A percentile compares a stretch with the other conserved stretches of the same genome.
These are phyloP conservation scores for Electrona antarctica DNA, from an alignment of 2,113 vertebrate species.

Conservation along the genomic window DNA sequence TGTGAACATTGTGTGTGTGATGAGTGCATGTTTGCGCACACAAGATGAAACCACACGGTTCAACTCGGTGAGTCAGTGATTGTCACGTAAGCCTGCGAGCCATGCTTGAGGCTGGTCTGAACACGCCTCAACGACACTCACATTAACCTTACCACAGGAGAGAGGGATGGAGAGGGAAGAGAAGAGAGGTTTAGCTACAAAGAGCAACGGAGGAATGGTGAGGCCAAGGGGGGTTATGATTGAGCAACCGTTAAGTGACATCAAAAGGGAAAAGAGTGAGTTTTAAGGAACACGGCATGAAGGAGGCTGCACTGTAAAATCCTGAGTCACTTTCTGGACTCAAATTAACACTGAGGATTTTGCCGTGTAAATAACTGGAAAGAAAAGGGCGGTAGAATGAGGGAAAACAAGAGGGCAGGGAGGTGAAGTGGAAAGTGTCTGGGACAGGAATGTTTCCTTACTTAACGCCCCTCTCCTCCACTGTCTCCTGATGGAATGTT, in stretches of 20 bases:
- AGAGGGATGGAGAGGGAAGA: conserved; percentile 11
- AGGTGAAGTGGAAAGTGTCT: conserved; percentile 63
- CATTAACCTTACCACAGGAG: conserved; percentile 6
- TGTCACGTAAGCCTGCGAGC: conserved; percentile 20
- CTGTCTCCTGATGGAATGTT: conserved; percentile 67
- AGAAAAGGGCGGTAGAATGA: background rate
- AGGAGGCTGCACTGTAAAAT: background rate
- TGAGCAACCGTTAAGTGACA: background rate
- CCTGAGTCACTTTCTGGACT: background rate
- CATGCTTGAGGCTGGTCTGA: conserved; percentile 31
- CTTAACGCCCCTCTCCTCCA: background rate
- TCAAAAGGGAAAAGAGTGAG: background rate
- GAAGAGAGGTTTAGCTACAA: conserved; percentile 18
- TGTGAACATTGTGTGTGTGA: background rate
- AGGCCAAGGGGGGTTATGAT: background rate
- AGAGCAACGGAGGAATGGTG: conserved; percentile 19
- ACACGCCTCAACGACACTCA: conserved; percentile 35
- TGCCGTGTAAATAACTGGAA: background rate
- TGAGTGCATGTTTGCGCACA: background rate
- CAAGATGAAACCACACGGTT: background rate
- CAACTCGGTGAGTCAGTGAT: conserved; percentile 42
- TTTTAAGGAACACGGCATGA: background rate
- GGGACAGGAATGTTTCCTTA: conserved; percentile 20
- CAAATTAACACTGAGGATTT: too few species aligned
- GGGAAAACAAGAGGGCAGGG: conserved; percentile 37